Evolutionary conservation across 1,140 invertebrate species (phyloP).

Genomic region (Aplysia californica): DNA sequence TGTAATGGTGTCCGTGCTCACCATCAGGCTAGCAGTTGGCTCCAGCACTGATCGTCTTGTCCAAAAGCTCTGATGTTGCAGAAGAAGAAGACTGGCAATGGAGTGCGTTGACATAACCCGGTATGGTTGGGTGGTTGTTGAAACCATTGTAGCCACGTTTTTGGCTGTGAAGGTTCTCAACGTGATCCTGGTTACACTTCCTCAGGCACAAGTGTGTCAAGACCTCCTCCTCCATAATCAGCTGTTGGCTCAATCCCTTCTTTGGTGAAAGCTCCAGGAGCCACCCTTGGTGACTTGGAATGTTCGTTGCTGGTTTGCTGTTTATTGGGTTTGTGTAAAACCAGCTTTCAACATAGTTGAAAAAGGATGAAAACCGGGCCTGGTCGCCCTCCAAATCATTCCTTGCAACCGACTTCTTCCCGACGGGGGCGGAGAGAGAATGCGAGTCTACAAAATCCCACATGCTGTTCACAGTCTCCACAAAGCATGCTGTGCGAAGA

Average conservation of each 20-base stretch:
- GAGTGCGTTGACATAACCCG: not conserved
- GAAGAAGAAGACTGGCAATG: not conserved
- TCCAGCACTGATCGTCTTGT: not conserved
- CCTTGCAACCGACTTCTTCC: not conserved
- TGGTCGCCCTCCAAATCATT: not conserved
- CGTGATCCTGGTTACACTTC: slow-evolving; percentile 7
- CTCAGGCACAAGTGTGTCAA: not conserved
- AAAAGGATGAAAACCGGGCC: not conserved
- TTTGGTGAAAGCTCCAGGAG: not conserved
- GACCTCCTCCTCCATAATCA: not conserved
- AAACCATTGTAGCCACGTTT: not conserved
- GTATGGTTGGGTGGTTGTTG: not conserved
- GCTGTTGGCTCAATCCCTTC: not conserved
- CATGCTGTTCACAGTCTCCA: not conserved
- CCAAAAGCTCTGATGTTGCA: not conserved
- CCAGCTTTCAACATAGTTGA: not conserved
- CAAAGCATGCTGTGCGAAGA: not conserved
- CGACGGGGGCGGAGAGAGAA: not conserved
- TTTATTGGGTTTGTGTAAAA: too few relatives aligned
- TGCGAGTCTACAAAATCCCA: slow-evolving; percentile 4
- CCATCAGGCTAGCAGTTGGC: not conserved
- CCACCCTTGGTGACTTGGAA: not conserved
- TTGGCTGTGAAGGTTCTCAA: not conserved
- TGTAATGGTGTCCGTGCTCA: too few relatives aligned
- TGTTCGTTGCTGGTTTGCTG: too few relatives aligned